These are phyloP conservation scores for Acridotheres tristis DNA, from an alignment of 2,797 vertebrate species.

Conservation along the genomic window DNA sequence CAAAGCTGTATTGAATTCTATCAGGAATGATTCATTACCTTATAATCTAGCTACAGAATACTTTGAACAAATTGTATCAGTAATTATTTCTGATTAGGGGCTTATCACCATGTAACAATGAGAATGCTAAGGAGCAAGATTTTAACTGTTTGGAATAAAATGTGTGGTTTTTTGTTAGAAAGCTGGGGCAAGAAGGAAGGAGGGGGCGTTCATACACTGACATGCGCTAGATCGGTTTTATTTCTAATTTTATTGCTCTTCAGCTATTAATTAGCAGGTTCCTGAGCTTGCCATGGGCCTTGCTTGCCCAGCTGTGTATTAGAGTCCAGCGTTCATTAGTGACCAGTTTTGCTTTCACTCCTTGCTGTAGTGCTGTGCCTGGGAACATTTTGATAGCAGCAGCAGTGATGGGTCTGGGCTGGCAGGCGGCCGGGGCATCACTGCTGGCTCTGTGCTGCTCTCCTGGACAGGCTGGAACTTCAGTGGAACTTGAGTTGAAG, in stretches of 20 bases:
- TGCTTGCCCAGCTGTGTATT: background rate
- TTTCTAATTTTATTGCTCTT: background rate
- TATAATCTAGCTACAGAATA: background rate
- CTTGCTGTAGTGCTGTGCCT: background rate
- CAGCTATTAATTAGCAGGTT: background rate
- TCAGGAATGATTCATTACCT: background rate
- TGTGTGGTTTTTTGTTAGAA: background rate
- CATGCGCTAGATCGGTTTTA: background rate
- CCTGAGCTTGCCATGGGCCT: background rate
- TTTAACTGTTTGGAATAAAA: background rate
- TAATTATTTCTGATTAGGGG: background rate
- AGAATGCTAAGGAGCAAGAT: background rate
- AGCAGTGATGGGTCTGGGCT: background rate
- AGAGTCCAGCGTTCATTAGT: background rate
- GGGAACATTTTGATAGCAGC: background rate
- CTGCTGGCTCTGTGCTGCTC: background rate
- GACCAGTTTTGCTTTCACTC: background rate
- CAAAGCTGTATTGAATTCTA: background rate
- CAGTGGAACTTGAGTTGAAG: background rate
- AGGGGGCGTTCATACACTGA: rapidly evolving
- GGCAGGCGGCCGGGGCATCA: background rate
- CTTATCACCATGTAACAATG: background rate
- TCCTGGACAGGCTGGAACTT: background rate
- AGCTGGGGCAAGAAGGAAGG: background rate
- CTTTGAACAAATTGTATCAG: background rate